Evolutionary conservation across 2,888 invertebrate genomes (phyloP), one percentile per base, ranked within the genome.

Genomic region (Dusona sp.): DNA sequence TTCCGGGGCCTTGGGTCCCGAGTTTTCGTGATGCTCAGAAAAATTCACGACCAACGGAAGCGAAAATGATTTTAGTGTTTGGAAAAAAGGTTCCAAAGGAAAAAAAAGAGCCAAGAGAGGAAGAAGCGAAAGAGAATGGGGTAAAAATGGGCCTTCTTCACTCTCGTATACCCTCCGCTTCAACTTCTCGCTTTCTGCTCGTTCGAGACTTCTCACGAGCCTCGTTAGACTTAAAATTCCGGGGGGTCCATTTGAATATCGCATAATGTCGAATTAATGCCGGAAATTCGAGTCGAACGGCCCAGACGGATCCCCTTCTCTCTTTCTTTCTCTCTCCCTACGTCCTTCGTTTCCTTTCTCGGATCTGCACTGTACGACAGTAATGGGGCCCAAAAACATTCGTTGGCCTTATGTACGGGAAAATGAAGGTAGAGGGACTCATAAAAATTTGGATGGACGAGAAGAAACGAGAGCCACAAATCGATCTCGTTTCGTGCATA

Each of bases 201-300:
- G 51, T 29, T 64, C 65, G 68, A 87, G 78, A 84, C 82, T 87
- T 87, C 87, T 88, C 80, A 88, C 89, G 90, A 88, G 86, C 83
- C 92, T 92, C 91, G 92, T 93, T 93, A 93, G 89, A 90, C 89
- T 89, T 85, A 90, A 92, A 92, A 93, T 92, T 92, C 91, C 92
- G 90, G 91, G 91, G 90, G 91, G 93, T 90, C 91, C 90, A 94
- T 94, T 94, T 94, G 93, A 94, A 94, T 93, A 93, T 93, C 92
- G 92, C 92, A 93, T 93, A 93, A 93, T 93, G 93, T 92, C 92
- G 92, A 93, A 93, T 93, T 93, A 94, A 93, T 93, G 92, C 91
- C 93, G 92, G 93, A 94, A 93, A 93, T 93, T 93, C 92, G 93
- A 93, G 90, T 92, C 92, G 91, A 89, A 84, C 54, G 84, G 87